Conservation (phyloP, 1,140 invertebrate species). For the Diabrotica undecimpunctata region DNA sequence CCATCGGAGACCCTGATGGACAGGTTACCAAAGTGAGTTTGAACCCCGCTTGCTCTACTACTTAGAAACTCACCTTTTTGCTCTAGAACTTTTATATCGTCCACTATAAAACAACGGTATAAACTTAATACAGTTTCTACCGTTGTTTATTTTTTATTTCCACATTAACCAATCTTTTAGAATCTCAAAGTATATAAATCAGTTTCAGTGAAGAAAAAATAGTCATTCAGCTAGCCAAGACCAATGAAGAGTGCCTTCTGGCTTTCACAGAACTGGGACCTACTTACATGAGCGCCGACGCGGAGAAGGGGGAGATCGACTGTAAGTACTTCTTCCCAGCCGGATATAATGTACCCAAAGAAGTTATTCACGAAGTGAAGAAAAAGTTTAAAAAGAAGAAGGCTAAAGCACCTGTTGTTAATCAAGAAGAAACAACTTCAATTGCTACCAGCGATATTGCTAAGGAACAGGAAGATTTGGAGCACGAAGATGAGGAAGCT, state of each 20-base stretch:
- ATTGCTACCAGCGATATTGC: constrained; percentile 2
- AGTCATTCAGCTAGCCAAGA: constrained; percentile 56
- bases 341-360: constrained; percentile 48
- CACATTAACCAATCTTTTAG: too few relatives aligned
- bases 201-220: constrained; percentile 57
- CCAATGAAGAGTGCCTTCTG: constrained; percentile 48
- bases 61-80: too few relatives aligned
- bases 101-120: too few relatives aligned
- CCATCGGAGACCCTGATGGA: too few relatives aligned
- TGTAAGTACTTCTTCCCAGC: constrained; percentile 58
- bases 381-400: constrained; percentile 35
- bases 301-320: constrained; percentile 55
- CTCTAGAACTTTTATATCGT: too few relatives aligned
- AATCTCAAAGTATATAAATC: not conserved
- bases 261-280: constrained; percentile 54
- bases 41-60: too few relatives aligned
- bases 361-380: constrained; percentile 30
- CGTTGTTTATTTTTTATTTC: too few relatives aligned
- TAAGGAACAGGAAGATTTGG: constrained; percentile 17
- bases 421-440: constrained; percentile 7
- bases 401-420: constrained; percentile 9
- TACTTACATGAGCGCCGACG: constrained; percentile 57
- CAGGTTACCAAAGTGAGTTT: too few relatives aligned
- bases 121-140: too few relatives aligned
- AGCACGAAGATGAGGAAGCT: constrained; percentile 15